Percentiles rank a stretch among this genome's conserved stretches.
Conservation (phyloP, 2,797 vertebrate species). For the Ciconia nigra region DNA sequence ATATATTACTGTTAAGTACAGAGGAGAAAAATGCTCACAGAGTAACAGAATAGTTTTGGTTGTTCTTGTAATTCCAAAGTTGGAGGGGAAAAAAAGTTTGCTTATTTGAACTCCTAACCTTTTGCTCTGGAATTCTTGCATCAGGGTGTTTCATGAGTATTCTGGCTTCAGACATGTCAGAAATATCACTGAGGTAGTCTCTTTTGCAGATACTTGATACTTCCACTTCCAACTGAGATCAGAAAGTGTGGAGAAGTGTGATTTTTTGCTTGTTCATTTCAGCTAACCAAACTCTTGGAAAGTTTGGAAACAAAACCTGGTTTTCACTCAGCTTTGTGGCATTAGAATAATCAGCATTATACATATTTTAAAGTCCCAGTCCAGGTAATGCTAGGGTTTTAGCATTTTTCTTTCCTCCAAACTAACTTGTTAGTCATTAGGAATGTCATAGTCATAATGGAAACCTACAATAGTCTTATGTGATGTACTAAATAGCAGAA, state of each 20-base stretch:
- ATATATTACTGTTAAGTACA: not conserved
- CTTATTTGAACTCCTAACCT: conserved; percentile 39
- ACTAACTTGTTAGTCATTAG: not conserved
- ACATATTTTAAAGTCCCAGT: not conserved
- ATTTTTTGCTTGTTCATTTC: conserved; percentile 20
- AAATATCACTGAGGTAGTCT: not conserved
- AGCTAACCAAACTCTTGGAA: not conserved
- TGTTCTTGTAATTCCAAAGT: not conserved
- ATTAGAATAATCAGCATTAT: not conserved
- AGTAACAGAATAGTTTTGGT: not conserved
- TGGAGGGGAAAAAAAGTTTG: not conserved
- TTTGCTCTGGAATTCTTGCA: conserved; percentile 20
- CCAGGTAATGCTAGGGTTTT: not conserved
- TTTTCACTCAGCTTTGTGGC: not conserved
- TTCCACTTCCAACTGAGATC: conserved; percentile 40
- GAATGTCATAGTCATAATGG: not conserved
- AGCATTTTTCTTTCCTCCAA: not conserved
- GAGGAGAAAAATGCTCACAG: not conserved
- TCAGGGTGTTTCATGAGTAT: conserved; percentile 3
- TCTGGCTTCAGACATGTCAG: conserved; percentile 17
- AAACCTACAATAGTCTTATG: not conserved
- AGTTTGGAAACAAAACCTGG: not conserved
- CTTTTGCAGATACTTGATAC: conserved; percentile 38
- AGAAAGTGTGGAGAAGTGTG: conserved; percentile 21
- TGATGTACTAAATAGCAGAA: not conserved